Conservation (phyloP, 2,113 vertebrate species). For the Rousettus leschenaultii region DNA sequence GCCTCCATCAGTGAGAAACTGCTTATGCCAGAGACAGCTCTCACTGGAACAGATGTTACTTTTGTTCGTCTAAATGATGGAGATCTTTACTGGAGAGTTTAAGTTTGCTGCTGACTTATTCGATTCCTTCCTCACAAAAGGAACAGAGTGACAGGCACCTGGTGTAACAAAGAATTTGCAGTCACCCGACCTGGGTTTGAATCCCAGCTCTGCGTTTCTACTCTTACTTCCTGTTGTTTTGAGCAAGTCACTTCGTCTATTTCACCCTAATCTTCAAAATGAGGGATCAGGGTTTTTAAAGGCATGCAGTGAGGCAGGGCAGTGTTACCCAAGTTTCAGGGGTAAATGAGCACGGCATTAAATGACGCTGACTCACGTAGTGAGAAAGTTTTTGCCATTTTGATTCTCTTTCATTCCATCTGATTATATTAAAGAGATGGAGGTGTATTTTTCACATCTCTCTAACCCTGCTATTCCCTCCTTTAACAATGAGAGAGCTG, state of each 20-base stretch:
- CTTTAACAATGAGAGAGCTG: neutral
- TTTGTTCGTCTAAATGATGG: slow-evolving; percentile 32
- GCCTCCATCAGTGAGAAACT: neutral
- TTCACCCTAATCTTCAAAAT: neutral
- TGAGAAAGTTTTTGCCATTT: neutral
- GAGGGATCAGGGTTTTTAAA: neutral
- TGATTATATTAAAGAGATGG: neutral
- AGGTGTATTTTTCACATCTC: neutral
- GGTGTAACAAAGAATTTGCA: neutral
- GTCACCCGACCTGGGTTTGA: neutral
- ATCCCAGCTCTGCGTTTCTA: neutral
- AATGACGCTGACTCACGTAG: neutral
- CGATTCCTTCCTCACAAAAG: neutral
- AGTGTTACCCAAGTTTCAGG: neutral
- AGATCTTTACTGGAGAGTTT: neutral
- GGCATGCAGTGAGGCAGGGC: neutral
- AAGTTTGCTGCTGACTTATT: neutral
- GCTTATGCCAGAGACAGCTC: neutral
- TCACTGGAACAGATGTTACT: slow-evolving; percentile 24
- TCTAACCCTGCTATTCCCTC: neutral
- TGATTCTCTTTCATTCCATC: neutral
- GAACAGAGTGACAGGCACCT: neutral
- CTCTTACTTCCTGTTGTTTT: neutral
- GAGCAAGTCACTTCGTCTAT: neutral
- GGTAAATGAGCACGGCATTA: neutral